Base-by-base conservation (phyloP, 35 echinoderm and acorn worm genomes). In the Stichopus chloronotus region DNA sequence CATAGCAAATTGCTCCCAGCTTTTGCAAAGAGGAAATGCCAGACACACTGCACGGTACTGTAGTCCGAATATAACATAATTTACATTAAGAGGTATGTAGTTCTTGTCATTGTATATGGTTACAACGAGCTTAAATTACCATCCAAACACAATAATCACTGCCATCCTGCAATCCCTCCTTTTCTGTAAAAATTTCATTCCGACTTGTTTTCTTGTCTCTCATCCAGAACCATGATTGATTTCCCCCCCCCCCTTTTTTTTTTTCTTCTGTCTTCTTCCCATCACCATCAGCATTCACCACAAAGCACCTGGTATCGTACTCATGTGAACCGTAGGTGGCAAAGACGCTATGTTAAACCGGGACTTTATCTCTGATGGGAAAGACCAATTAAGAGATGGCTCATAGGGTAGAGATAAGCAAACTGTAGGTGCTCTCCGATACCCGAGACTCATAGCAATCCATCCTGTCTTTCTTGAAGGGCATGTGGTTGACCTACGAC, bases 401-500 rank as follows among this genome's bases (percentile, higher is more conserved):
- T 12, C 14, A 83, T 53, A n/a, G 24, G 24, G 14, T 10, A 55
- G 14, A 83, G 80, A 55, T 53, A 57, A 53, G 80, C 43, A 12
- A 57, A 53, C 55, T 83, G 52, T 57, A 43, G 80, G 24, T 55
- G 80, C 52, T 83, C 80, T 43, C 30, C 19, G 69, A 16, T 74
- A 20, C 69, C 69, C 0, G 13, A 72, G 69, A 72, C 13, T 93
- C 83, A 94, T 65, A 94, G 86, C 16, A 94, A 87, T 22, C 93
- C 93, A 1, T 91, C 63, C 55, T 81, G 71, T 65, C 87, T 94
- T 68, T 94, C 93, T 57, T 79, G 86, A 55, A 94, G 69, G 30
- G 93, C 93, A 56, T 94, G 93, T 94, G 93, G 93, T 20, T 94
- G 88, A 52, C 93, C 93, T 76, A 94, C 83, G 57, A 94, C 72